phyloP scores from a whole-genome alignment of 64 coral and sea anemone species.

The Acropora tenuis region DNA sequence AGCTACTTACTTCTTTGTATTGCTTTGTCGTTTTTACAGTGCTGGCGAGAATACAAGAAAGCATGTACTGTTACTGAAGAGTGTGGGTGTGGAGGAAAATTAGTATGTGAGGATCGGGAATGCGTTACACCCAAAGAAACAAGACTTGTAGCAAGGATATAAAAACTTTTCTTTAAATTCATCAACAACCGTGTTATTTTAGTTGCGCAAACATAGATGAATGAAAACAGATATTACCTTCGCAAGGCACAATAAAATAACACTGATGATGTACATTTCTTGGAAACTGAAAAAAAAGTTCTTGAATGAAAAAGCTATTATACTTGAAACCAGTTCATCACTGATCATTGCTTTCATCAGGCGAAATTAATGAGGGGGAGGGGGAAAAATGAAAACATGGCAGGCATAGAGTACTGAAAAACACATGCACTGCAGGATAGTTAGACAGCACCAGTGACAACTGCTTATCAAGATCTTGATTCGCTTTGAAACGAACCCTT shows the following conservation, averaged over 20 bases:
- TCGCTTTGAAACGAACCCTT: too few relatives aligned
- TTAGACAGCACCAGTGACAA: too few relatives aligned
- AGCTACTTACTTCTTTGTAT: too few relatives aligned
- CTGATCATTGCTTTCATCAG: too few relatives aligned
- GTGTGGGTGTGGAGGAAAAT: background rate
- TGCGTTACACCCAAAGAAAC: background rate
- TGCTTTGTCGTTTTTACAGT: background rate
- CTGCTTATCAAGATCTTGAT: too few relatives aligned
- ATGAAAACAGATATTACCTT: background rate
- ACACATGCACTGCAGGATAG: too few relatives aligned
- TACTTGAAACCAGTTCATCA: too few relatives aligned
- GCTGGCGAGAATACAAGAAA: background rate
- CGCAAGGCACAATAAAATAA: background rate
- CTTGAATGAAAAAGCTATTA: background rate
- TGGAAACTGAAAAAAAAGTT: background rate
- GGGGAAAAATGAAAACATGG: too few relatives aligned
- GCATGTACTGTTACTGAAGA: background rate
- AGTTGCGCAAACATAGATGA: background rate
- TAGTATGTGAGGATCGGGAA: constrained; percentile 14
- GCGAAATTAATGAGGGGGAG: too few relatives aligned
- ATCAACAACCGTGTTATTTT: background rate
- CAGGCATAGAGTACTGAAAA: too few relatives aligned
- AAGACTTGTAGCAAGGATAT: background rate
- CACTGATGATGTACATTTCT: constrained; percentile 22
- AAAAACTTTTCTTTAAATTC: background rate